phyloP scores from a whole-genome alignment of 2,797 vertebrate genomes.

The Epinephelus coioides region DNA sequence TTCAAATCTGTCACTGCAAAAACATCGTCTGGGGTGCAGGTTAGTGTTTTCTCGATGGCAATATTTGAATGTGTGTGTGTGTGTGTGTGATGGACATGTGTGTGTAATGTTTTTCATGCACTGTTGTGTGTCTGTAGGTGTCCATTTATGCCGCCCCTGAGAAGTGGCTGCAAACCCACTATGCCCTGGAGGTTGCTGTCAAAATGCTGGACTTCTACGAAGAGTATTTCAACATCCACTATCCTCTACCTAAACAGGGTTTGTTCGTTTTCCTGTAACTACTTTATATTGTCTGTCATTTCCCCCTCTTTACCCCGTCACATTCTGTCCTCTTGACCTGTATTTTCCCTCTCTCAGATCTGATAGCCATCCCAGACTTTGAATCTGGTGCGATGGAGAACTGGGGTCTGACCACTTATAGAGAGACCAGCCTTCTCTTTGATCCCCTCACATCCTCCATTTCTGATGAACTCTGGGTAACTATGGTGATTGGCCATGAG shows the following conservation, averaged over 20 bases:
- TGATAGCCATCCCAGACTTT: slow-evolving; percentile 90
- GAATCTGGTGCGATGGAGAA: slow-evolving; percentile 89
- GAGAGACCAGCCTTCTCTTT: slow-evolving; percentile 87
- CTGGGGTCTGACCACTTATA: slow-evolving; percentile 89
- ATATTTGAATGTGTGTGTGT: background rate
- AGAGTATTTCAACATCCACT: slow-evolving; percentile 87
- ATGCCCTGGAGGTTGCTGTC: slow-evolving; percentile 85
- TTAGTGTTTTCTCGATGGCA: slow-evolving; percentile 72
- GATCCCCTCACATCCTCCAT: slow-evolving; percentile 85
- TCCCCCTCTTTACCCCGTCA: background rate
- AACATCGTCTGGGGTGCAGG: slow-evolving; percentile 85
- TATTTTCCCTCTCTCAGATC: slow-evolving; percentile 77
- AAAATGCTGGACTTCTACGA: slow-evolving; percentile 89
- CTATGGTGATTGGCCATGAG: slow-evolving; percentile 88
- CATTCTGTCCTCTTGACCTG: slow-evolving; percentile 5
- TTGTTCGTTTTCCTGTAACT: background rate
- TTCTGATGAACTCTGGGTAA: slow-evolving; percentile 88
- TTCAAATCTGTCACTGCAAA: slow-evolving; percentile 83
- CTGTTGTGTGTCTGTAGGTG: slow-evolving; percentile 73
- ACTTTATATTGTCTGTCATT: background rate
- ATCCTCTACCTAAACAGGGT: slow-evolving; percentile 89
- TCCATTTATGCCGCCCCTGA: slow-evolving; percentile 86
- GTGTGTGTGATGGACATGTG: too few relatives aligned
- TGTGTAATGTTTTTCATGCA: background rate
- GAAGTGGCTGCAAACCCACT: slow-evolving; percentile 86